Conservation (phyloP, 1,140 invertebrate genomes). For the Tribolium madens region DNA sequence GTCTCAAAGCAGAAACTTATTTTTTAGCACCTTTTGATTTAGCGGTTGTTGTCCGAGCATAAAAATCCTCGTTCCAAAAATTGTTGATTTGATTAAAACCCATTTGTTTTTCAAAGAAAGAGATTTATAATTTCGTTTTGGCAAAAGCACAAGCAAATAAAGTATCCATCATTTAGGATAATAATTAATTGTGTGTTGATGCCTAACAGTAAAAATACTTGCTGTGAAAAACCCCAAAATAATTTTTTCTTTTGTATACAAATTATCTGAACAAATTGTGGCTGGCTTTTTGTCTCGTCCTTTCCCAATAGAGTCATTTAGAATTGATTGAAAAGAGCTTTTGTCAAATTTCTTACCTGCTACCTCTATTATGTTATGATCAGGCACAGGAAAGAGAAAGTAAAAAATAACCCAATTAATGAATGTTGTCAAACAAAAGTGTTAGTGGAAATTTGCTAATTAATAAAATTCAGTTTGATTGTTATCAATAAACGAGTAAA, state of each 20-base stretch:
- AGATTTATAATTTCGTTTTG: slow-evolving; percentile 4
- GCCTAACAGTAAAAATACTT: not conserved
- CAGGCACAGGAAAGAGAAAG: not conserved
- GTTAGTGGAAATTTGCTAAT: not conserved
- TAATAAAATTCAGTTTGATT: slow-evolving; percentile 20
- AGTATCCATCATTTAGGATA: slow-evolving; percentile 3
- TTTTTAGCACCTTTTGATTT: not conserved
- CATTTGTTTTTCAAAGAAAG: not conserved
- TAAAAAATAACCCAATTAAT: not conserved
- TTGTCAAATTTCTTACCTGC: not conserved
- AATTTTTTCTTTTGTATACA: slow-evolving; percentile 1
- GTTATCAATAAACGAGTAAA: slow-evolving; percentile 16
- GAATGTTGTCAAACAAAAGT: not conserved
- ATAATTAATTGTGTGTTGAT: slow-evolving; percentile 7
- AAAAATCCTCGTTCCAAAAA: not conserved
- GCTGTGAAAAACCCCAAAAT: not conserved
- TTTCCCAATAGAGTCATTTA: not conserved
- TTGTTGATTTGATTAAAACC: not conserved
- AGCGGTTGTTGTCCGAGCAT: not conserved
- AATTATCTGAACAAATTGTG: not conserved
- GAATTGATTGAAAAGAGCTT: not conserved
- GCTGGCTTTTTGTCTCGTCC: not conserved
- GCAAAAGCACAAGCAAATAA: not conserved
- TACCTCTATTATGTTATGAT: not conserved
- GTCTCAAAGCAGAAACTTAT: too few relatives aligned